Evolutionary conservation across 2,888 invertebrate species (phyloP).

Genomic region (Hecatera dysodea): DNA sequence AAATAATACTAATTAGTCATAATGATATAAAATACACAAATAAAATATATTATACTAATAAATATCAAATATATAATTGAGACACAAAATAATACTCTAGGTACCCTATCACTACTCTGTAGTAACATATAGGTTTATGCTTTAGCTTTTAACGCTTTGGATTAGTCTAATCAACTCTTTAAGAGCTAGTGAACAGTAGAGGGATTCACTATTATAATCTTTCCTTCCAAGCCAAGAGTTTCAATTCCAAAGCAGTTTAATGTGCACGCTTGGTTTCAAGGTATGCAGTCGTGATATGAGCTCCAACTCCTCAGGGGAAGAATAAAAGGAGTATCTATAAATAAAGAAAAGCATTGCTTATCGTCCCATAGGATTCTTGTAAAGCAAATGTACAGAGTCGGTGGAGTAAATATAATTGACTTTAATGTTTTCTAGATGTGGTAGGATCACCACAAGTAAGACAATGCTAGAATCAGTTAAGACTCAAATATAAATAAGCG

Average conservation of each 20-base stretch:
- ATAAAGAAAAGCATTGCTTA: constrained; percentile 33
- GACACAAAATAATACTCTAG: too few relatives aligned
- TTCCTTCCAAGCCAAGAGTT: neutral
- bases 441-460: too few relatives aligned
- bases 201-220: neutral
- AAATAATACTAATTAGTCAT: too few relatives aligned
- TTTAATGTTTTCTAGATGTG: constrained; percentile 9
- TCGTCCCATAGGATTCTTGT: constrained; percentile 13
- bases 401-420: neutral
- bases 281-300: constrained; percentile 32
- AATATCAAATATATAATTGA: too few relatives aligned
- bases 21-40: too few relatives aligned
- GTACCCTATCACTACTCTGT: too few relatives aligned
- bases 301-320: constrained; percentile 24
- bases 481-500: too few relatives aligned
- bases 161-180: neutral
- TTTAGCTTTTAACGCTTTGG: neutral
- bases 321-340: constrained; percentile 32
- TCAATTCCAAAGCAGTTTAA: constrained; percentile 3
- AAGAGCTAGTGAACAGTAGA: neutral
- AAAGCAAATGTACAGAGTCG: constrained; percentile 11
- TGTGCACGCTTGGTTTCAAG: constrained; percentile 30
- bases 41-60: too few relatives aligned
- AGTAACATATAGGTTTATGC: neutral
- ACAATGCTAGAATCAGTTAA: too few relatives aligned